Evolutionary conservation across 1,140 invertebrate species (phyloP), one percentile per base, ranked within the genome.

Genomic region (Periplaneta americana): DNA sequence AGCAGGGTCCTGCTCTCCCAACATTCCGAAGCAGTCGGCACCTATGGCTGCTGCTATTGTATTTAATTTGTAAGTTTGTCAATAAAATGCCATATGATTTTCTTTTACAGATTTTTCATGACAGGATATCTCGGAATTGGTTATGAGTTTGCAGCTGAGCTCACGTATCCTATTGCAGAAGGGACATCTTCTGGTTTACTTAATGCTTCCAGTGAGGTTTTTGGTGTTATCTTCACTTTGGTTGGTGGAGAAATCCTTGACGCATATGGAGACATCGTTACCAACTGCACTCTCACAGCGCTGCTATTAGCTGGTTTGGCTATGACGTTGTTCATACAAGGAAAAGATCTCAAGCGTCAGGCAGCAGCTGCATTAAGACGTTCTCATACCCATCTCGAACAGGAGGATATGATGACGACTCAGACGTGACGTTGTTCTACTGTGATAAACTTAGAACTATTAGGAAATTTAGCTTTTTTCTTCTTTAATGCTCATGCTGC

Each of bases 21-120:
- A n/a, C n/a, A n/a, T n/a, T n/a, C n/a, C n/a, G n/a, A n/a, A n/a
- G n/a, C n/a, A n/a, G n/a, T n/a, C n/a, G n/a, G n/a, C n/a, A n/a
- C n/a, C n/a, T n/a, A n/a, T n/a, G n/a, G n/a, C n/a, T n/a, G n/a
- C n/a, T n/a, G n/a, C n/a, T n/a, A n/a, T n/a, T n/a, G n/a, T n/a
- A n/a, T n/a, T n/a, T n/a, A n/a, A n/a, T n/a, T n/a, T n/a, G n/a
- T n/a, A n/a, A n/a, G n/a, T n/a, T n/a, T n/a, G n/a, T n/a, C n/a
- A n/a, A n/a, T n/a, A n/a, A n/a, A n/a, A n/a, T n/a, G n/a, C n/a
- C n/a, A n/a, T n/a, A n/a, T n/a, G n/a, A n/a, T n/a, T n/a, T n/a
- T n/a, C n/a, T n/a, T n/a, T n/a, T n/a, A n/a, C n/a, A 92, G 92
- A 81, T 93, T 93, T 84, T 94, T 94, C 86, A 94, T 95, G 92